A percentile compares a stretch with the other conserved stretches of the same genome.
Evolutionary conservation across 2,797 vertebrate genomes (phyloP).

Genomic region (Sus cebifrons): DNA sequence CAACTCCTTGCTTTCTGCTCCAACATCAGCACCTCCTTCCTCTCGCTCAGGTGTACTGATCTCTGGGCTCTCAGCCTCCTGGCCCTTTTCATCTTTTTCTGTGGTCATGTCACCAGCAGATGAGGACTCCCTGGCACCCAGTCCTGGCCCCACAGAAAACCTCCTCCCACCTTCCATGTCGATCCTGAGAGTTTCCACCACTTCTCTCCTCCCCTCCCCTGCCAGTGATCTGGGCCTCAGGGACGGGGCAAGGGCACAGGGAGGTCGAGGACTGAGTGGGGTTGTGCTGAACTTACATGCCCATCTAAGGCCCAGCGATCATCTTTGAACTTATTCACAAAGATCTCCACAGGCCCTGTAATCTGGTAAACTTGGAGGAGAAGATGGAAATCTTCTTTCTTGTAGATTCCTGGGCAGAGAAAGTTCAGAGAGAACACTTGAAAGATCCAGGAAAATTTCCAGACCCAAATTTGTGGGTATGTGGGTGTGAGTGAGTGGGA

Average conservation of each 20-base stretch:
- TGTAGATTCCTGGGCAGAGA: conserved; percentile 93
- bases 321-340: conserved; percentile 97
- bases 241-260: rapidly evolving
- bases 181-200: not conserved
- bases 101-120: not conserved
- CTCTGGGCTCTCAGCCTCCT: not conserved
- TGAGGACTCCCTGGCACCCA: not conserved
- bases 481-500: not conserved
- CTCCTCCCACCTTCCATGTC: not conserved
- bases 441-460: not conserved
- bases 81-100: not conserved
- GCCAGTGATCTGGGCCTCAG: not conserved
- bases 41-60: not conserved
- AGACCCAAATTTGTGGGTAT: not conserved
- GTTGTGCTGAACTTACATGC: conserved; percentile 93
- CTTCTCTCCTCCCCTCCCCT: not conserved
- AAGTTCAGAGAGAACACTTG: not conserved
- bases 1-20: not conserved
- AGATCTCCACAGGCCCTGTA: conserved; percentile 96
- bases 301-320: conserved; percentile 98
- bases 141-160: not conserved
- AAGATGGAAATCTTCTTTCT: conserved; percentile 97
- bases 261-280: rapidly evolving
- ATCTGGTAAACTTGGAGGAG: conserved; percentile 98
- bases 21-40: not conserved